phyloP scores from a whole-genome alignment of 2,797 vertebrate genomes.

The Phalloptychus januarius region DNA sequence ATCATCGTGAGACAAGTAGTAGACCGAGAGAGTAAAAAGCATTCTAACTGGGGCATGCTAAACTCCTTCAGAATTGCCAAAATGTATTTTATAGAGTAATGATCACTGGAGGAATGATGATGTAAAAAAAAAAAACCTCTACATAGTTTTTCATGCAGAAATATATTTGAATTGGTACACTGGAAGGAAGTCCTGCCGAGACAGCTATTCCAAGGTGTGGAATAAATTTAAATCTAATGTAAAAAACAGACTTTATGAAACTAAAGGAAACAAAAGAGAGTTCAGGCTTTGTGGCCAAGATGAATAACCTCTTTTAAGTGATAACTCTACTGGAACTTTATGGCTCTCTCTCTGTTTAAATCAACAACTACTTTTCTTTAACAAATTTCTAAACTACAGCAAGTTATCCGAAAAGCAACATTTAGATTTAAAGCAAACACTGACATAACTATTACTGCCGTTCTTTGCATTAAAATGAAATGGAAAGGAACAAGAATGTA shows the following conservation, averaged over 20 bases:
- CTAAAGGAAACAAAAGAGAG: slow-evolving; percentile 41
- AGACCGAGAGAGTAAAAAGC: slow-evolving; percentile 23
- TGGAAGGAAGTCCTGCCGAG: slow-evolving; percentile 50
- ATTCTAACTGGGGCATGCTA: slow-evolving; percentile 31
- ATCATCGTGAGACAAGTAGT: slow-evolving; percentile 8
- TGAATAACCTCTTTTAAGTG: slow-evolving; percentile 33
- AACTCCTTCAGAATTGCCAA: slow-evolving; percentile 37
- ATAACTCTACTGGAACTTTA: slow-evolving; percentile 44
- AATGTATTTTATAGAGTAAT: slow-evolving; percentile 23
- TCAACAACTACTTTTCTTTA: slow-evolving; percentile 7
- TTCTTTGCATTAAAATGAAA: slow-evolving; percentile 8
- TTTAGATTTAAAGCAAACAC: neutral
- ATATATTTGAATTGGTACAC: slow-evolving; percentile 51
- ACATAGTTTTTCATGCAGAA: slow-evolving; percentile 42
- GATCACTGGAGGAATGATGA: slow-evolving; percentile 41
- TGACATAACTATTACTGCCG: neutral
- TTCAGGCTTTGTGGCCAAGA: slow-evolving; percentile 24
- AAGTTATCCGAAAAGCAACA: neutral
- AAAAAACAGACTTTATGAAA: slow-evolving; percentile 56
- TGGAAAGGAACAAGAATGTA: slow-evolving; percentile 36
- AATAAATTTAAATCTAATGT: slow-evolving; percentile 53
- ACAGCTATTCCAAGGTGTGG: slow-evolving; percentile 47
- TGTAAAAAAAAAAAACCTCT: slow-evolving; percentile 28
- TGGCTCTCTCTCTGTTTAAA: slow-evolving; percentile 10
- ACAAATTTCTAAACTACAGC: neutral